Evolutionary conservation across 2,888 invertebrate genomes (phyloP).

Genomic region (Lasius fuliginosus): DNA sequence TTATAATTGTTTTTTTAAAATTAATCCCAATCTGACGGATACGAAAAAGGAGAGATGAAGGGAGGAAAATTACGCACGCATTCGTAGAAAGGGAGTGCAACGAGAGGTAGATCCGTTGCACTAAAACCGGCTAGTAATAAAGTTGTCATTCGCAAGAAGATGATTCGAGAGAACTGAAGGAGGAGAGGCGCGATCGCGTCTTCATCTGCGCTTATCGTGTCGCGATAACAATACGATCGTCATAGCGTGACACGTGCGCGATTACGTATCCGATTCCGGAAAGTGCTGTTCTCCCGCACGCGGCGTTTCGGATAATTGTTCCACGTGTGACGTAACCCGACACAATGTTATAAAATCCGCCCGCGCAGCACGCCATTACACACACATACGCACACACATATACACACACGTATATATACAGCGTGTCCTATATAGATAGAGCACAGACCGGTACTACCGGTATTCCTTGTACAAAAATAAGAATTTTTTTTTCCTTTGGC

Average conservation of each 20-base stretch:
- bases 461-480: background rate
- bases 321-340: conserved; percentile 17
- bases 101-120: background rate
- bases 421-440: background rate
- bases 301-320: conserved; percentile 18
- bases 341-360: conserved; percentile 30
- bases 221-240: conserved; percentile 51
- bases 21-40: conserved; percentile 3
- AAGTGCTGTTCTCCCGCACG: background rate
- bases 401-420: too few species aligned
- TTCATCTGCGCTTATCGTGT: conserved; percentile 12
- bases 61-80: background rate
- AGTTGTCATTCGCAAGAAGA: background rate
- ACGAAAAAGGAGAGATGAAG: background rate
- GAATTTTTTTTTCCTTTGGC: background rate
- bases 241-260: conserved; percentile 2
- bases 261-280: conserved; percentile 24
- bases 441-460: background rate
- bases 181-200: background rate
- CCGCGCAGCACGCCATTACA: conserved; percentile 24
- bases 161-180: background rate
- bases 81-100: too few species aligned
- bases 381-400: too few species aligned
- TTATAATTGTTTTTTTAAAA: background rate
- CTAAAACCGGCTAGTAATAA: background rate